Evolutionary conservation across 2,113 vertebrate genomes (phyloP).

Genomic region (Notarius lentiginosus): DNA sequence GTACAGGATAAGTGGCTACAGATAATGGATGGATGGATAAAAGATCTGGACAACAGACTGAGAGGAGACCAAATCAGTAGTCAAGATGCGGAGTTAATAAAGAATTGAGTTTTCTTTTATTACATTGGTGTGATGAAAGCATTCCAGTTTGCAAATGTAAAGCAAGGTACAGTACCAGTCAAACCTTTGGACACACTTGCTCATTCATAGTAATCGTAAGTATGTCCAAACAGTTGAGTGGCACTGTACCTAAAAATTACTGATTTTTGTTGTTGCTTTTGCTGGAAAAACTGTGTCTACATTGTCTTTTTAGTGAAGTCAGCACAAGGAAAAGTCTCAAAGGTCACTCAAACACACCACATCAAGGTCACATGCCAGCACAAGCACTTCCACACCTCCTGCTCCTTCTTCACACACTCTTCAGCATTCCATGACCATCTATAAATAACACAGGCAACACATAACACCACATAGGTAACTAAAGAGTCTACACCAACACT

Average conservation of each 20-base stretch:
- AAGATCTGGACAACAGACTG: neutral
- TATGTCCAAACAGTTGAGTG: too few relatives aligned
- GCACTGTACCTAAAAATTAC: too few relatives aligned
- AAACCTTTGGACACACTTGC: too few relatives aligned
- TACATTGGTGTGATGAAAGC: neutral
- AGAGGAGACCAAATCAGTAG: neutral
- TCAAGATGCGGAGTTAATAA: neutral
- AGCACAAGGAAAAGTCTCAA: conserved; percentile 1
- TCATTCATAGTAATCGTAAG: too few relatives aligned
- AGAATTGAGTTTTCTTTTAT: neutral
- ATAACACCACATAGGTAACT: neutral
- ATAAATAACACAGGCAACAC: conserved; percentile 32
- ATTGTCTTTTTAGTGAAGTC: neutral
- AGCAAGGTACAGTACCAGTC: neutral
- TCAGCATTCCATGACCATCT: conserved; percentile 19
- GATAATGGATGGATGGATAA: neutral
- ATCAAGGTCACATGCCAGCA: conserved; percentile 28
- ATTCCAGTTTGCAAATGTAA: neutral
- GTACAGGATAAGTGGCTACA: too few relatives aligned
- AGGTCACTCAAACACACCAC: conserved; percentile 6
- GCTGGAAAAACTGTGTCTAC: neutral
- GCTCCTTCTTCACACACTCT: conserved; percentile 26
- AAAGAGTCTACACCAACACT: neutral
- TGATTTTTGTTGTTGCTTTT: neutral
- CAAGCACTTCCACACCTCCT: conserved; percentile 30